Percentiles rank a stretch among this genome's conserved stretches.
Conservation (phyloP, 2,113 vertebrate genomes). For the Lampris incognitus region DNA sequence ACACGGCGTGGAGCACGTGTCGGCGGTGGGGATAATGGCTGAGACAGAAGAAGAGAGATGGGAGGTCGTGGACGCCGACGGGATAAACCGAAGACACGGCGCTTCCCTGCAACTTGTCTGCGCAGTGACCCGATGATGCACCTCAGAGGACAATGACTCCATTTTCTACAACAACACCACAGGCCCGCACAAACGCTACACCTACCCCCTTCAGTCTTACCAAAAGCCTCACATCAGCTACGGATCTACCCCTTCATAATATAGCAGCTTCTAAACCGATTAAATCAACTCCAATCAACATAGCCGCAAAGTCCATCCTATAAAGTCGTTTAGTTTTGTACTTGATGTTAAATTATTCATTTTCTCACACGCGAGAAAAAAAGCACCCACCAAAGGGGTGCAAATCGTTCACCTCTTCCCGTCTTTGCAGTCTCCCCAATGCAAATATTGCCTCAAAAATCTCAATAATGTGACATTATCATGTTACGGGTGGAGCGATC, state of each 20-base stretch:
- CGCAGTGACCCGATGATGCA: slow-evolving; percentile 28
- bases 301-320: too few relatives aligned
- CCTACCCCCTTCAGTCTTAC: slow-evolving; percentile 32
- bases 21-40: background rate
- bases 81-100: background rate
- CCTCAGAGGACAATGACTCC: slow-evolving; percentile 38
- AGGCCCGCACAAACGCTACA: slow-evolving; percentile 37
- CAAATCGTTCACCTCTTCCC: too few relatives aligned
- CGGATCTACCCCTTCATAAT: slow-evolving; percentile 31
- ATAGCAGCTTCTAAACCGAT: slow-evolving; percentile 45
- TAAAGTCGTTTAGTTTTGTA: too few relatives aligned
- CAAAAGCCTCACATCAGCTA: slow-evolving; percentile 53
- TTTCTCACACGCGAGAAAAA: too few relatives aligned
- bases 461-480: too few relatives aligned
- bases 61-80: background rate
- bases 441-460: too few relatives aligned
- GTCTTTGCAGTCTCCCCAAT: too few relatives aligned
- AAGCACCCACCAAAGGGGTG: too few relatives aligned
- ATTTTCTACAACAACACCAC: slow-evolving; percentile 31
- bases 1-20: background rate
- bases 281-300: slow-evolving; percentile 38
- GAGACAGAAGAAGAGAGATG: slow-evolving; percentile 2
- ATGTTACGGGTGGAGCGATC: too few relatives aligned
- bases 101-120: slow-evolving; percentile 4
- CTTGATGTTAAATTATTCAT: too few relatives aligned